Evolutionary conservation across 92 coral and sea anemone species (phyloP), one percentile per base, ranked within the genome.

Genomic region (Montipora capitata): DNA sequence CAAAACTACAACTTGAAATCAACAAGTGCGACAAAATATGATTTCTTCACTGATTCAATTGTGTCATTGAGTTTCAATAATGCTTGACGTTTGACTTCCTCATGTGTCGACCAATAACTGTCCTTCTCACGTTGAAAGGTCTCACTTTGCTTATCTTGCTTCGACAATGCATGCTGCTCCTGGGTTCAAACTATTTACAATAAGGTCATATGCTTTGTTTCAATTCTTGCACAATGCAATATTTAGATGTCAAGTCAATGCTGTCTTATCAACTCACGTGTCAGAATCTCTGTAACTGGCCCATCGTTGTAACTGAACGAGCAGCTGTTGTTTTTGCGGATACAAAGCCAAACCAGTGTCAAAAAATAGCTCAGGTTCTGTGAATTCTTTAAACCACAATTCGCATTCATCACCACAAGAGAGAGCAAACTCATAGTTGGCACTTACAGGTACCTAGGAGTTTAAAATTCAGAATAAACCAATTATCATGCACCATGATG

Each of bases 371-470:
- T 82, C 83, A 12, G 17, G 10, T 82, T 85, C 93, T 3, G 72
- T 58, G 51, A 57, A 79, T 16, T 73, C 62, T 44, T 58, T 72
- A 38, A 85, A 68, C 91, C 93, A 90, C 69, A 90, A 77, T 48
- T 90, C 93, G 52, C 93, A 90, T 62, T 90, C 93, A 44, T 85
- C 93, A 38, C 81, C 90, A 79, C 93, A 90, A 10, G 91, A 78
- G 11, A 90, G 57, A 13, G 76, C 62, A 56, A 90, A 90, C 4
- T 20, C 48, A 13, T 90, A 90, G 66, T 49, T 14, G 14, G 87
- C 91, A 78, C 83, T 90, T 48, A 61, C 44, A 3, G 91, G 93
- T 59, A 78, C 85, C 93, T 90, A 51, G 40, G 15, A 56, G 2
- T 2, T 35, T 40, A 0, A 41, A 40, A 12, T 11, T 9, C 14